Base-by-base conservation (phyloP, 1,140 invertebrate genomes). In the Drosophila ohnishii region DNA sequence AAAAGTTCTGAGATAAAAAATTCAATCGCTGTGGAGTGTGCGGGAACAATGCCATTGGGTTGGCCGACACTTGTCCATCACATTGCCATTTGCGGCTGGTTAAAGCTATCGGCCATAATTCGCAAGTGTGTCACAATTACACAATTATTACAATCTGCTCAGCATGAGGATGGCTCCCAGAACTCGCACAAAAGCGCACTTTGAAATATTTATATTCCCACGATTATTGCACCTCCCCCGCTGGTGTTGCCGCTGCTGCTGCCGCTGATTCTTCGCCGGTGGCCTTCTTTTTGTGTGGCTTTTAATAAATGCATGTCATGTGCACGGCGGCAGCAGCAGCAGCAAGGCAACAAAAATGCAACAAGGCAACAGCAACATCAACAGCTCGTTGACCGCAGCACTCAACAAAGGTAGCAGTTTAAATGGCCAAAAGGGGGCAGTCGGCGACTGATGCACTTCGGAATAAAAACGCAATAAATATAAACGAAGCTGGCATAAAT, bases 241-340 rank as follows among this genome's bases (percentile, higher is more conserved):
- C 35, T 42, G 45, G 9, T 59, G 25, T 35, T 14, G 32, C n/a
- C n/a, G 7, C 16, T 32, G 22, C 22, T 50, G 35, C 16, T 62
- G 34, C 37, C 22, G n/a, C 39, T 69, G 64, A 34, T 48, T 40
- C 61, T 40, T 63, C 14, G 28, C 55, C 28, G 30, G 30, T 19
- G 37, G 25, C 28, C 28, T 19, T 22, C 22, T 59, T 58, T 75
- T 53, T 75, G 61, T 61, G 55, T 40, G 73, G 71, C 61, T 58
- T 75, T 74, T 79, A 67, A 79, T 79, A 79, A 75, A 79, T 79
- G 77, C 76, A 67, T 79, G 76, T 73, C 76, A 78, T 67, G 69
- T 62, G 45, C 69, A 62, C 40, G 59, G 35, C 51, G 44, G 42
- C 19, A 40, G n/a, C 32, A 11, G 40, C 53, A 53, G 13, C 16